phyloP scores from a whole-genome alignment of 2,797 vertebrate species.

The Semotilus atromaculatus region DNA sequence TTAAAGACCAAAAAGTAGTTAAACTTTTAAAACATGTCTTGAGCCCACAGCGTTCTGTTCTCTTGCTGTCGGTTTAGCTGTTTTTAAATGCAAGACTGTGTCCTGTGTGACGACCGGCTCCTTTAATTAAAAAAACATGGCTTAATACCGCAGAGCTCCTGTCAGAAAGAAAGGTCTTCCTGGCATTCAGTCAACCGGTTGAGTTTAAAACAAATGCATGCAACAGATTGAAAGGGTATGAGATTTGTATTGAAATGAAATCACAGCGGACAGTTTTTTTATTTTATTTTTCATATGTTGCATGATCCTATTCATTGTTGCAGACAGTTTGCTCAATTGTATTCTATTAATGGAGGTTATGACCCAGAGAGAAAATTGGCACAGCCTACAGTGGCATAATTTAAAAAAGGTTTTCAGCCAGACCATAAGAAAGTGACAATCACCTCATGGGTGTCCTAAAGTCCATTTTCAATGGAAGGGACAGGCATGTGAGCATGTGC shows the following conservation, averaged over 20 bases:
- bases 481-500: neutral
- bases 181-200: neutral
- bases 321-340: no score
- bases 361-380: neutral
- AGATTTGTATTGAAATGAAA: neutral
- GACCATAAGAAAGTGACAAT: neutral
- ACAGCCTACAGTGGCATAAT: neutral
- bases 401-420: neutral
- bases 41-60: neutral
- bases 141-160: neutral
- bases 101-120: neutral
- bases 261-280: neutral
- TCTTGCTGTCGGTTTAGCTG: neutral
- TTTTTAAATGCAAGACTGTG: neutral
- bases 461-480: neutral
- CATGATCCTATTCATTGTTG: neutral
- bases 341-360: neutral
- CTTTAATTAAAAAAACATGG: constrained; percentile 21
- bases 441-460: neutral
- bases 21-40: neutral
- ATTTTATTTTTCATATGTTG: neutral
- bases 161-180: neutral
- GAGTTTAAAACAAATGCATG: neutral
- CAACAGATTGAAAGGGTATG: neutral
- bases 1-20: neutral